Evolutionary conservation across 1,140 invertebrate genomes (phyloP), one percentile per base, ranked within the genome.

Genomic region (Cryptotermes secundus): DNA sequence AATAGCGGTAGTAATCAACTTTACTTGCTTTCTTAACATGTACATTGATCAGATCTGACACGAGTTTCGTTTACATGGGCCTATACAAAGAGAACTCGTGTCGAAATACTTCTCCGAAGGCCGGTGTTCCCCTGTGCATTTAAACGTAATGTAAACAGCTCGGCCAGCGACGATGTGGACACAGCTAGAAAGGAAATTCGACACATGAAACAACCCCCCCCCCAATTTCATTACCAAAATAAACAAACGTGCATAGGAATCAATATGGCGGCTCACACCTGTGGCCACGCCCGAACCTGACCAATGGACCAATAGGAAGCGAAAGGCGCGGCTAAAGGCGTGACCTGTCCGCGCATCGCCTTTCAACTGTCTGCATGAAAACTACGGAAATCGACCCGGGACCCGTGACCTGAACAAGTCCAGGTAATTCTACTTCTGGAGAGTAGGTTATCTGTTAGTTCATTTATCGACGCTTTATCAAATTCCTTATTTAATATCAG

Each of bases 241-340:
- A 72, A 72, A 72, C 59, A 49, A 19, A 22, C 1, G 3, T 12
- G 19, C 45, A 49, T 19, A 49, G 16, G 19, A 49, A 49, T 49
- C 45, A 72, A 72, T 72, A 72, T 72, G 59, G 59, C 59, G 59
- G 26, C 59, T 72, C 26, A 31, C 59, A 72, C 59, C 59, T 72
- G 59, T 6, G 59, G 59, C n/a, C 59, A 3, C n/a, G 26, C 59
- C 59, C 59, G 0, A 72, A 72, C 59, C 26, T 72, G 59, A 72
- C 59, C 0, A 4, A 26, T 4, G 26, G 26, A 31, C 59, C 26
- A 72, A 72, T 72, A 72, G n/a, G 4, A 31, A 7, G 59, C 7
- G 26, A 31, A 31, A 31, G 59, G 59, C 59, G 59, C 3, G 26
- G 59, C 45, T 72, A 31, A 31, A 31, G 59, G 59, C 59, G 59